These are phyloP conservation scores for Ichneumoninae sp. DNA, from an alignment of 2,888 invertebrate species.

Conservation along the genomic window DNA sequence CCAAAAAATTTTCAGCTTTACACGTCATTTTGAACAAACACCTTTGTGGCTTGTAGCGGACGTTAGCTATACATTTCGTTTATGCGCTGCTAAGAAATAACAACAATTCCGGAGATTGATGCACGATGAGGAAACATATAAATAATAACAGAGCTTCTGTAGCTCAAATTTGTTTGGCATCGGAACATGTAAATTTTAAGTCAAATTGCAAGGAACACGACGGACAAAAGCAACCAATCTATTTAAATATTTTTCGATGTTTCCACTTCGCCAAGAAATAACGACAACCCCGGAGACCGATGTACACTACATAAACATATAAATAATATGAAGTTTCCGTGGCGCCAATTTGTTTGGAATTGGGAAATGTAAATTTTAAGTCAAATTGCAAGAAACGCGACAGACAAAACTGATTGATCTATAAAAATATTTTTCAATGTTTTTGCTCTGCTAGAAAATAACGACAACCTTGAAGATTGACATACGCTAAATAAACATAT, in stretches of 20 bases:
- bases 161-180: too few species aligned
- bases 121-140: too few species aligned
- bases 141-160: too few species aligned
- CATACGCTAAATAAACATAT: not conserved
- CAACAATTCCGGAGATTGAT: slow-evolving; percentile 53
- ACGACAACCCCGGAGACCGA: slow-evolving; percentile 57
- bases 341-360: slow-evolving; percentile 14
- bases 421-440: slow-evolving; percentile 25
- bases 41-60: slow-evolving; percentile 57
- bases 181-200: too few species aligned
- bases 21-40: slow-evolving; percentile 49
- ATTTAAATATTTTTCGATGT: slow-evolving; percentile 39
- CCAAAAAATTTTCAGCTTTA: slow-evolving; percentile 54
- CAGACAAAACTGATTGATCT: not conserved
- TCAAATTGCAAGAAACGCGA: not conserved
- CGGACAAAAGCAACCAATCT: too few species aligned
- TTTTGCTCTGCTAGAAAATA: slow-evolving; percentile 65
- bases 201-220: too few species aligned
- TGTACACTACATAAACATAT: slow-evolving; percentile 1
- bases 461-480: slow-evolving; percentile 58
- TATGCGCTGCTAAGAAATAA: slow-evolving; percentile 59
- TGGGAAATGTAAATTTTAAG: not conserved
- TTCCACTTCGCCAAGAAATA: slow-evolving; percentile 60
- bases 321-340: slow-evolving; percentile 25
- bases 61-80: slow-evolving; percentile 72